phyloP scores from a whole-genome alignment of 2,113 vertebrate species.

The Trochalopteron elliotii region DNA sequence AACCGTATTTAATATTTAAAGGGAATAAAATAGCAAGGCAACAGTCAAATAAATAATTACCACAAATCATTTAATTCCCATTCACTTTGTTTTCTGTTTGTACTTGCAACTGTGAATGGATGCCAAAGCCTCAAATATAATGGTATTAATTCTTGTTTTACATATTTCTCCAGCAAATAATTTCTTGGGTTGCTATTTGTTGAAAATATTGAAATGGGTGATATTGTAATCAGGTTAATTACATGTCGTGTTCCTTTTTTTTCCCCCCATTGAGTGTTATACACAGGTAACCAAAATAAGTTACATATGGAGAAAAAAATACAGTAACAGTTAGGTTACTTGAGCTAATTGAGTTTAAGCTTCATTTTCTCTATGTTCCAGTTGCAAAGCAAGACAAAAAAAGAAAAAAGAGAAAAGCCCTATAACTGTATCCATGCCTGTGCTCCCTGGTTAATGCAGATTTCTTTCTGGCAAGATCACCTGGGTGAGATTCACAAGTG shows the following conservation, averaged over 20 bases:
- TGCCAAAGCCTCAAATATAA: background rate
- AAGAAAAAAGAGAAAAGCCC: background rate
- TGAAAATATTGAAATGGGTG: background rate
- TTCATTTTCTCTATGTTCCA: background rate
- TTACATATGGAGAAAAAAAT: background rate
- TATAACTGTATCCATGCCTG: background rate
- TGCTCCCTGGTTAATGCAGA: background rate
- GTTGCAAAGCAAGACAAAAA: background rate
- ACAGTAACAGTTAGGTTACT: background rate
- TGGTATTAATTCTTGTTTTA: background rate
- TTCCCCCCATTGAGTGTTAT: background rate
- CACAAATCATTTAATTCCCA: background rate
- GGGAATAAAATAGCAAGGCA: background rate
- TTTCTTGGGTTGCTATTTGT: background rate
- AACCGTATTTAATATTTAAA: constrained; percentile 1
- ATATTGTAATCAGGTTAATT: background rate
- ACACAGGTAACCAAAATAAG: background rate
- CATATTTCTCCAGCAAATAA: background rate
- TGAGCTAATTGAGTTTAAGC: background rate
- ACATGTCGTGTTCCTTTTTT: background rate
- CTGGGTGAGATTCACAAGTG: background rate
- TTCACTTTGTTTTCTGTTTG: background rate
- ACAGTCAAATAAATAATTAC: constrained; percentile 9
- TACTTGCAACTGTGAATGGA: background rate
- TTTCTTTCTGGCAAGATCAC: constrained; percentile 8